Base-by-base conservation (phyloP, 1,140 invertebrate species). In the Drosophila carrolli region DNA sequence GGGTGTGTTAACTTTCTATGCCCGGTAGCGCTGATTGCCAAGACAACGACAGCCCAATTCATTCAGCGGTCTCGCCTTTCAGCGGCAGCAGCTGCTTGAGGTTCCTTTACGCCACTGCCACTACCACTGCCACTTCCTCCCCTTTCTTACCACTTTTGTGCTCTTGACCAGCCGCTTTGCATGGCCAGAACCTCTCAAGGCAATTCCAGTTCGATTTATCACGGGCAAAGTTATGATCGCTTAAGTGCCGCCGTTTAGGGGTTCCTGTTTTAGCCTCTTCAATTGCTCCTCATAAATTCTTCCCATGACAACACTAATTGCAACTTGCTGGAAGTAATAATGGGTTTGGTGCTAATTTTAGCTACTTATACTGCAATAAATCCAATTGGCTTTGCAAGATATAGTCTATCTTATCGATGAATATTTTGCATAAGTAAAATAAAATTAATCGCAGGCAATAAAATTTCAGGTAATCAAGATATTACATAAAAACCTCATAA, bases 11-110 rank as follows among this genome's bases (percentile, higher is more conserved):
- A 83, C 83, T 86, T 88, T 88, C 66, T 62, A 79, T 86, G 83
- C 83, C 83, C 83, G 80, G 83, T 86, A 86, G 83, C 83, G 66
- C 75, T 86, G 83, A 86, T 86, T 86, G 79, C 75, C 62, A 75
- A 72, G 83, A 75, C 83, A 75, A 74, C 63, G 60, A 70, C 61
- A 66, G 78, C 71, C 72, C 78, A 79, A 86, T 88, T 89, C 84
- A 83, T 88, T 88, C 82, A 67, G 61, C 48, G 63, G 74, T 76
- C 73, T 74, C 68, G 72, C 56, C 72, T 76, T 76, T 77, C 82
- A 75, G 60, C 75, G 84, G 76, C 63, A 61, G 63, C 62, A 53
- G 46, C 72, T 75, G 68, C 53, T 71, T 37, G 44, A 57, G 65
- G 43, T 71, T 41, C 56, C 47, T 50, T 44, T 32, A 47, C 46